Evolutionary conservation across 1,140 invertebrate genomes (phyloP).

Genomic region (Brachionus rotundiformis): DNA sequence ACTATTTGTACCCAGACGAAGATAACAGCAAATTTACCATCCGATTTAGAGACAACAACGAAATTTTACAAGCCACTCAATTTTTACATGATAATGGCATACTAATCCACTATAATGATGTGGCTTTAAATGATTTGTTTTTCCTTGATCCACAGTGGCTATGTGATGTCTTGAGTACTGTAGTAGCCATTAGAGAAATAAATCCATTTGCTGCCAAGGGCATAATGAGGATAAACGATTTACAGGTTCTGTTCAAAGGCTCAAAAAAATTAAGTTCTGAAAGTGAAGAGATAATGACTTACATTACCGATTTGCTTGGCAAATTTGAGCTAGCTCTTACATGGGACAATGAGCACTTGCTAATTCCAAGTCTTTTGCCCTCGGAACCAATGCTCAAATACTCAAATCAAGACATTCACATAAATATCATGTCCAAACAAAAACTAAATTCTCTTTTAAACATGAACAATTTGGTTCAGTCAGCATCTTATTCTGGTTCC

Average conservation of each 20-base stretch:
- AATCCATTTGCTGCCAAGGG: conserved; percentile 88
- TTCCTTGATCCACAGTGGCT: conserved; percentile 97
- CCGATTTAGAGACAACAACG: conserved; percentile 79
- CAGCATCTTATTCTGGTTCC: not conserved
- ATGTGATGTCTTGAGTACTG: conserved; percentile 92
- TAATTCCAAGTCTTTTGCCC: conserved; percentile 88
- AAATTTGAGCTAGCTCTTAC: conserved; percentile 96
- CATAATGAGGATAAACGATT: conserved; percentile 88
- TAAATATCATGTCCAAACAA: conserved; percentile 25
- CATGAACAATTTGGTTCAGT: conserved; percentile 42
- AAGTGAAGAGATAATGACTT: conserved; percentile 57
- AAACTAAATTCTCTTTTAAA: conserved; percentile 29
- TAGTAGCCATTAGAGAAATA: conserved; percentile 90
- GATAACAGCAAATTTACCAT: conserved; percentile 43
- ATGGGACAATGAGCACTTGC: conserved; percentile 86
- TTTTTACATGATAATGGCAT: conserved; percentile 98
- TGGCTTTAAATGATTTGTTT: conserved; percentile 86
- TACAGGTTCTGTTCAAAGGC: conserved; percentile 86
- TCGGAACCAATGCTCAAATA: conserved; percentile 69
- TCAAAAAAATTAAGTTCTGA: conserved; percentile 55
- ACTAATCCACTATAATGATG: conserved; percentile 95
- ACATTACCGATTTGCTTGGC: conserved; percentile 64
- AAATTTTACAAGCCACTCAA: conserved; percentile 88
- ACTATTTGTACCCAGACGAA: conserved; percentile 57
- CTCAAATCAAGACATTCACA: conserved; percentile 40